Evolutionary conservation across 2,113 vertebrate species (phyloP), one percentile per base, ranked within the genome.

Genomic region (Carassius carassius): DNA sequence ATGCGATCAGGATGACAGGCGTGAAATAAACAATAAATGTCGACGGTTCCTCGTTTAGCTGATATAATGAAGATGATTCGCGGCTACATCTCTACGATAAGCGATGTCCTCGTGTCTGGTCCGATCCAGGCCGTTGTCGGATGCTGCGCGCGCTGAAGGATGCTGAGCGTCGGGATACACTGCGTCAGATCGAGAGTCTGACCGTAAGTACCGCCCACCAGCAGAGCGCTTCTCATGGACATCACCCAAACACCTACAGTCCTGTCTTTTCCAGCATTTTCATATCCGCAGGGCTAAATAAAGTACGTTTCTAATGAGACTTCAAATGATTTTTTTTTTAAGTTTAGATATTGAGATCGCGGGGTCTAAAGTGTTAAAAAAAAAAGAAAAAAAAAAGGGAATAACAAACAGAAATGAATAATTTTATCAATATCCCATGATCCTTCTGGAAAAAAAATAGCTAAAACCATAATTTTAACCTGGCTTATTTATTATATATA

Each of bases 1-100:
- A 78, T 89, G 87, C 83, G 77, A 83, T 90, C 78, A 83, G 85
- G 54, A 62, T 23, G n/a, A 62, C 37, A 37, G 37, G 41, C 7
- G 62, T 29, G 16, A 25, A 51, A 35, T 67, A 23, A 58, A 60
- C 16, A 11, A 65, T 56, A 56, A 37, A 63, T 82, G 16, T 62
- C 62, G 37, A 78, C 5, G 60, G 37, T 54, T 23, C 44, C 54
- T 37, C 54, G 70, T 81, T 84, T 81, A 84, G 67, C 16, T 63
- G 17, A 54, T 17, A 19, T 47, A 37, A 63, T 25, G 32, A 44
- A 3, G 37, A 41, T 60, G 7, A n/a, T 29, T 72, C 62, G 70
- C 82, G 17, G 16, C 69, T 29, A 63, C 62, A 78, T 81, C 14
- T 84, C 70, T 23, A 63, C 25, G 19, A 17, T 51, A 65, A 54